These are phyloP conservation scores for Odontocolon sp. DNA, from an alignment of 2,888 invertebrate species.

Conservation along the genomic window DNA sequence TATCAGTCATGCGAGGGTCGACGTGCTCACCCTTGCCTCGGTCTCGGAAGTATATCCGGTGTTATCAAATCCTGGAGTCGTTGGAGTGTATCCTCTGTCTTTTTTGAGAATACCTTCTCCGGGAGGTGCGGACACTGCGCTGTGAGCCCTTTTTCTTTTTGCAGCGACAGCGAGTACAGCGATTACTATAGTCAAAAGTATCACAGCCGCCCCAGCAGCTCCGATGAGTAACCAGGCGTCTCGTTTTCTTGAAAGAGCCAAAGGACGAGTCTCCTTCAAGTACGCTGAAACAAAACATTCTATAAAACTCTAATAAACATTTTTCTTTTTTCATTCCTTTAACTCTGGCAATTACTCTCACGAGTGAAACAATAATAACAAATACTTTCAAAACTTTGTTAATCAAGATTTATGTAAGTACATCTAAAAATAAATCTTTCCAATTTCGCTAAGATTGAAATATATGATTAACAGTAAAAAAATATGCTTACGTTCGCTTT, in stretches of 20 bases:
- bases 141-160: constrained; percentile 75
- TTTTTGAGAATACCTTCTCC: constrained; percentile 71
- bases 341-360: too few relatives aligned
- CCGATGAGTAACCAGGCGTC: constrained; percentile 86
- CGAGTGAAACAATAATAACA: too few relatives aligned
- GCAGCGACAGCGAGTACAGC: constrained; percentile 69
- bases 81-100: constrained; percentile 69
- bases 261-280: constrained; percentile 85
- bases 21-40: constrained; percentile 71
- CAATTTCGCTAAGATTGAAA: neutral
- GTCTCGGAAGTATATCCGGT: constrained; percentile 76
- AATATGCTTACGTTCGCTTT: constrained; percentile 90
- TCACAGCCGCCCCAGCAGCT: constrained; percentile 84
- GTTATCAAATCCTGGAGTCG: constrained; percentile 73
- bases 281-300: constrained; percentile 83
- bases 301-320: too few relatives aligned
- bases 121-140: constrained; percentile 73
- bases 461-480: too few relatives aligned
- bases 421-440: neutral
- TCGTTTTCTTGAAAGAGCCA: constrained; percentile 83
- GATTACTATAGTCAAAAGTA: constrained; percentile 82
- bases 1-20: neutral
- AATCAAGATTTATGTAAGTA: neutral
- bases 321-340: too few relatives aligned
- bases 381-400: too few relatives aligned